Evolutionary conservation across 2,888 invertebrate species (phyloP).

Genomic region (Agriotes lineatus): DNA sequence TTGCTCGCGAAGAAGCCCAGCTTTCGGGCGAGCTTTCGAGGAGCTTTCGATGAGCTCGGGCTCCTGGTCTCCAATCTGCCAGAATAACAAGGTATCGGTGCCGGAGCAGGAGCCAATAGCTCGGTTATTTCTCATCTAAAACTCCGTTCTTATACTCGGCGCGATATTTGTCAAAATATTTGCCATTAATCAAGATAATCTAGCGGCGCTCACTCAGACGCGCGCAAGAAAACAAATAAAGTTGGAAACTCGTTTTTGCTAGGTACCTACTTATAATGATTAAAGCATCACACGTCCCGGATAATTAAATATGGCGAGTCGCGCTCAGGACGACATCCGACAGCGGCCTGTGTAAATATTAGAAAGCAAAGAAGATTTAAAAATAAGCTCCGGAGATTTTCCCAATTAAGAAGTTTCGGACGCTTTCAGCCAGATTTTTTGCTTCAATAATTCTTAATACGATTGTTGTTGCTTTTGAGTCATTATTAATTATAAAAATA

Average conservation of each 20-base stretch:
- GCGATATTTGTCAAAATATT: slow-evolving; percentile 65
- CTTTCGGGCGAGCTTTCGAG: no score
- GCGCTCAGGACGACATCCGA: slow-evolving; percentile 24
- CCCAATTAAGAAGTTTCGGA: slow-evolving; percentile 53
- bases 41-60: no score
- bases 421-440: slow-evolving; percentile 39
- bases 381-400: slow-evolving; percentile 51
- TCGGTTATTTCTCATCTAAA: slow-evolving; percentile 39
- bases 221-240: slow-evolving; percentile 63
- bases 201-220: slow-evolving; percentile 59
- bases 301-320: slow-evolving; percentile 61
- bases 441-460: slow-evolving; percentile 41
- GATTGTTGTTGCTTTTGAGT: slow-evolving; percentile 42
- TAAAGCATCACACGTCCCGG: slow-evolving; percentile 63
- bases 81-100: slow-evolving; percentile 20
- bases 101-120: slow-evolving; percentile 16
- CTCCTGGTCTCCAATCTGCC: slow-evolving; percentile 7
- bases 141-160: slow-evolving; percentile 44
- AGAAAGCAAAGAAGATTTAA: slow-evolving; percentile 45
- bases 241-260: slow-evolving; percentile 54
- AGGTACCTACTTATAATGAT: slow-evolving; percentile 63
- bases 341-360: slow-evolving; percentile 40
- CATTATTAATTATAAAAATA: slow-evolving; percentile 38
- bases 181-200: slow-evolving; percentile 66
- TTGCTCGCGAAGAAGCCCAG: no score